Base-by-base conservation (phyloP, 2,797 vertebrate genomes). In the Simalia tracyae region DNA sequence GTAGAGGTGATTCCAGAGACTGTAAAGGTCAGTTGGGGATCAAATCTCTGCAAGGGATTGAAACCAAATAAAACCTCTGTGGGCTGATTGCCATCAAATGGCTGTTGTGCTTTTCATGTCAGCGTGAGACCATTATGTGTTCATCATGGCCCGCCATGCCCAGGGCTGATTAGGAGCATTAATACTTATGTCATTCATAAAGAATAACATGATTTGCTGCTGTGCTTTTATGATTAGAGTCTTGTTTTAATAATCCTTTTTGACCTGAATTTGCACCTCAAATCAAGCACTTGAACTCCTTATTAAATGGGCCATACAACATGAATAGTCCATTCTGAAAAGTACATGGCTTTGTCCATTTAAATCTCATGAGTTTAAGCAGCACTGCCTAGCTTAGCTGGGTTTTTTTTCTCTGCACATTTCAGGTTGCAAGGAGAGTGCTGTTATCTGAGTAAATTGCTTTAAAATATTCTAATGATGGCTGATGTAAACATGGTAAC, bases 161-260 rank as follows among this genome's bases (percentile, higher is more conserved):
- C 19, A 1, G 28, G 31, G 36, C 57, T 59, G 87, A 59, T 68
- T 85, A 59, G 87, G 50, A 66, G 22, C 61, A 85, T 66, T 89
- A 84, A 89, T 6, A 56, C 31, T 12, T n/a, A 85, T n/a, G n/a
- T 26, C 76, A n/a, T 84, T 68, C 66, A 50, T 84, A 57, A 57
- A 59, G 60, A 46, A 26, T 68, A 89, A 92, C 15, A 10, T 14
- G 8, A 31, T 46, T 85, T 50, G 17, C 26, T 87, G 54, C 26
- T 76, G 14, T 46, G 19, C 11, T 61, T 66, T 63, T 85, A 56
- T 57, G 59, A 66, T 92, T 89, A 91, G 60, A 24, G 50, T 81
- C 59, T 88, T 92, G 87, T 89, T 89, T 89, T 84, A 85, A 92
- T 66, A 66, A 84, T 22, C 50, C 57, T 46, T 7, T 46, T 92